Evolutionary conservation across 2,797 vertebrate genomes (phyloP), one percentile per base, ranked within the genome.

Genomic region (Gorsachius magnificus): DNA sequence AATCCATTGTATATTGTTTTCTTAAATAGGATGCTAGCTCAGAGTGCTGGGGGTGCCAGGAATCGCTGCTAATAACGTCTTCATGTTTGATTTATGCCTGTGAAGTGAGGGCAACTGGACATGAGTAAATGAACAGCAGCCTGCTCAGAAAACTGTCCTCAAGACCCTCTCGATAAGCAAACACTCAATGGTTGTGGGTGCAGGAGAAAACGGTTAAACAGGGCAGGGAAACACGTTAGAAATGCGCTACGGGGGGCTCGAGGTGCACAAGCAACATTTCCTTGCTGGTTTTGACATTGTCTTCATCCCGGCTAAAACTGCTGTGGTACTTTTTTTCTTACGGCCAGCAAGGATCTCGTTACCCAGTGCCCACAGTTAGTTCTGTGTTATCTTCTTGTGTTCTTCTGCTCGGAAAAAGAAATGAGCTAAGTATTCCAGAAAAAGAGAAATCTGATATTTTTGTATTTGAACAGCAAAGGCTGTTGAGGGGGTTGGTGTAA

Each of bases 1-100:
- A 97, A 97, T 80, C 90, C 87, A 89, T 96, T 96, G 91, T 94
- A 70, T 94, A 95, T 92, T 80, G 68, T 88, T 86, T 65, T 83
- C 91, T 82, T 82, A 75, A 93, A 60, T 66, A 22, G 24, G 87
- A 74, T 75, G 76, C 72, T 96, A 78, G 87, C 89, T 96, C 75
- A 57, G 95, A 28, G 61, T 54, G 81, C 89, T 80, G 92, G 69
- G n/a, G n/a, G 54, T 86, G 96, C 94, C 78, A 89, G 95, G 57
- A 92, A 36, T 54, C 0, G 4, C 87, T 93, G 92, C 81, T 88
- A 82, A 60, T 86, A 7, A 8, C 18, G 66, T 60, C 85, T 83
- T 87, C 25, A 6, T 58, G 60, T 54, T 72, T 94, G 93, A 75
- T 96, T 93, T 82, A 85, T 64, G 88, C 75, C 71, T 77, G 51